Evolutionary conservation across 2,888 invertebrate species (phyloP).

Genomic region (Hyposoter dolosus): DNA sequence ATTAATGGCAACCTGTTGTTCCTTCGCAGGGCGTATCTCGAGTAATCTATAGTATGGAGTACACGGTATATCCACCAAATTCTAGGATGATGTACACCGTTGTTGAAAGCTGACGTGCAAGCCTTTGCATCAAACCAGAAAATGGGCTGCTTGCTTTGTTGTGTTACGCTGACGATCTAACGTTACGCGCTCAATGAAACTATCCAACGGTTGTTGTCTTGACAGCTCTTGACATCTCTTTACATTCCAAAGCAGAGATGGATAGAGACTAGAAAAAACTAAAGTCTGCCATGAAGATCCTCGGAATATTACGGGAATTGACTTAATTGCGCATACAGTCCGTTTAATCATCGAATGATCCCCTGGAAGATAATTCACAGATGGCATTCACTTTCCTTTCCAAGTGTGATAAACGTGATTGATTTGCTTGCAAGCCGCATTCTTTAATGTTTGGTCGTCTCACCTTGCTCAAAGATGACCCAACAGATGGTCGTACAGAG

Average conservation of each 20-base stretch:
- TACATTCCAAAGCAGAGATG: not conserved
- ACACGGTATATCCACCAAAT: slow-evolving; percentile 28
- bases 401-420: not conserved
- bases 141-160: slow-evolving; percentile 8
- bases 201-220: not conserved
- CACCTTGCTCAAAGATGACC: slow-evolving; percentile 39
- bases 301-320: not conserved
- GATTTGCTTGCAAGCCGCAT: not conserved
- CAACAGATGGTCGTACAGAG: slow-evolving; percentile 17
- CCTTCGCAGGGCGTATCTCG: slow-evolving; percentile 57
- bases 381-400: not conserved
- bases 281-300: not conserved
- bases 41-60: slow-evolving; percentile 11
- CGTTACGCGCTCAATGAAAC: not conserved
- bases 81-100: slow-evolving; percentile 26
- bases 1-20: slow-evolving; percentile 75
- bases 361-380: not conserved
- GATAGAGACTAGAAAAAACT: not conserved
- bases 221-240: not conserved
- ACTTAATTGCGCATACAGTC: not conserved
- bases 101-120: slow-evolving; percentile 36
- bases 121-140: slow-evolving; percentile 21
- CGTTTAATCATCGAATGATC: not conserved
- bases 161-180: slow-evolving; percentile 26
- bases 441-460: slow-evolving; percentile 15